These are phyloP conservation scores for Nudaria mundana DNA, from an alignment of 2,888 invertebrate genomes.

Conservation along the genomic window DNA sequence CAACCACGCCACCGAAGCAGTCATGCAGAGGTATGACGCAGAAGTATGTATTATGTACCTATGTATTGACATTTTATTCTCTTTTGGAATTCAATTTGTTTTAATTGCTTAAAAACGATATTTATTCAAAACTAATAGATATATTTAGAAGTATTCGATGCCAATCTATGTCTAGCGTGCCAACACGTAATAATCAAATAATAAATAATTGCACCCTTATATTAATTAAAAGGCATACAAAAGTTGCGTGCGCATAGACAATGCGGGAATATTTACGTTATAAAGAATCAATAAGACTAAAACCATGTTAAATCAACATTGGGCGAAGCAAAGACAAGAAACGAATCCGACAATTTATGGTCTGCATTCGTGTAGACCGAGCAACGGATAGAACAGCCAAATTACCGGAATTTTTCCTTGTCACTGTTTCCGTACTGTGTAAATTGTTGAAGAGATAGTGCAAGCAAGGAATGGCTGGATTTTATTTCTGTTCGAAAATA, in stretches of 20 bases:
- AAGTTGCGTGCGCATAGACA: conserved; percentile 75
- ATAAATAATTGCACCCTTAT: conserved; percentile 58
- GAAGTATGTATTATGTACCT: background rate
- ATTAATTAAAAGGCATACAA: conserved; percentile 68
- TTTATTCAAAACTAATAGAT: background rate
- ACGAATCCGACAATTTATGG: conserved; percentile 78
- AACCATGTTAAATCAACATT: conserved; percentile 81
- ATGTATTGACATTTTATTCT: background rate
- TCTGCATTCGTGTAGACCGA: conserved; percentile 53
- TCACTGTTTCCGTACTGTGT: conserved; percentile 40
- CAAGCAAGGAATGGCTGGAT: conserved; percentile 1
- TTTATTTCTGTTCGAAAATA: background rate
- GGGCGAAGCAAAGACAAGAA: conserved; percentile 78
- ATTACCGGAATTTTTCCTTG: conserved; percentile 58
- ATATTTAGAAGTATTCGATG: background rate
- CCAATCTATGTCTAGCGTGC: conserved; percentile 24
- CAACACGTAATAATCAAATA: conserved; percentile 34
- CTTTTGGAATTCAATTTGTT: background rate
- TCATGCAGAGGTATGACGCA: background rate
- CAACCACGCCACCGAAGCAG: no score
- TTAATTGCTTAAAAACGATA: background rate
- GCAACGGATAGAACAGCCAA: conserved; percentile 52
- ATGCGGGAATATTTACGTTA: conserved; percentile 70
- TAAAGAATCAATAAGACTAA: conserved; percentile 81
- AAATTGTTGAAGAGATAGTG: conserved; percentile 27